Percentiles rank a stretch among this genome's conserved stretches.
Evolutionary conservation across 2,113 vertebrate species (phyloP).

Genomic region (Orycteropus afer): DNA sequence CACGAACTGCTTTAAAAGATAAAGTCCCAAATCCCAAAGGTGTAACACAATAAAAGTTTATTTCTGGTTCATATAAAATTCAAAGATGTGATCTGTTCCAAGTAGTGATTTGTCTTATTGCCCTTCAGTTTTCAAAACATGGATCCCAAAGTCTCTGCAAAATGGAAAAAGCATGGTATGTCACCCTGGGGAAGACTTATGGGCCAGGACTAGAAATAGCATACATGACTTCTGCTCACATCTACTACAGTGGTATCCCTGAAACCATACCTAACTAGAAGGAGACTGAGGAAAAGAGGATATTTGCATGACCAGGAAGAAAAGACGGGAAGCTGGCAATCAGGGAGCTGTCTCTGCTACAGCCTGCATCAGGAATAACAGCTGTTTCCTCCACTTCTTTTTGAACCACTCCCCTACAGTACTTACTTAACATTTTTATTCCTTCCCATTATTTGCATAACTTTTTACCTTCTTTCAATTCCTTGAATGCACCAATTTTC

Average conservation of each 20-base stretch:
- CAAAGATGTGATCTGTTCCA: not conserved
- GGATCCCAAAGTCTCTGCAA: not conserved
- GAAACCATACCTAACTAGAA: not conserved
- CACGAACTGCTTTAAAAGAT: not conserved
- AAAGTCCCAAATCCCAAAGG: not conserved
- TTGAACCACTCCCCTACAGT: not conserved
- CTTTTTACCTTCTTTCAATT: not conserved
- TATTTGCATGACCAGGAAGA: not conserved
- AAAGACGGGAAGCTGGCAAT: not conserved
- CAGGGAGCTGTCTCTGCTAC: not conserved
- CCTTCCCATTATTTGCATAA: not conserved
- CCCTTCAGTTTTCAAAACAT: not conserved
- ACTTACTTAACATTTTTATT: not conserved
- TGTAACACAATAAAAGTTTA: not conserved
- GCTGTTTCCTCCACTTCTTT: not conserved
- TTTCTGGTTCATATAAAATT: not conserved
- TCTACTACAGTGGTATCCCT: not conserved
- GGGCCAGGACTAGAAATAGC: not conserved
- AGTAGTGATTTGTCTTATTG: not conserved
- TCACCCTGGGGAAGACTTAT: not conserved
- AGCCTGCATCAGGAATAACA: not conserved
- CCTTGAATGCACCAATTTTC: not conserved
- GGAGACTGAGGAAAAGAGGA: not conserved
- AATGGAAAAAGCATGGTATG: not conserved
- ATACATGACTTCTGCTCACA: not conserved